phyloP scores from a whole-genome alignment of 2,797 vertebrate species.

The Eleutherodactylus coqui region DNA sequence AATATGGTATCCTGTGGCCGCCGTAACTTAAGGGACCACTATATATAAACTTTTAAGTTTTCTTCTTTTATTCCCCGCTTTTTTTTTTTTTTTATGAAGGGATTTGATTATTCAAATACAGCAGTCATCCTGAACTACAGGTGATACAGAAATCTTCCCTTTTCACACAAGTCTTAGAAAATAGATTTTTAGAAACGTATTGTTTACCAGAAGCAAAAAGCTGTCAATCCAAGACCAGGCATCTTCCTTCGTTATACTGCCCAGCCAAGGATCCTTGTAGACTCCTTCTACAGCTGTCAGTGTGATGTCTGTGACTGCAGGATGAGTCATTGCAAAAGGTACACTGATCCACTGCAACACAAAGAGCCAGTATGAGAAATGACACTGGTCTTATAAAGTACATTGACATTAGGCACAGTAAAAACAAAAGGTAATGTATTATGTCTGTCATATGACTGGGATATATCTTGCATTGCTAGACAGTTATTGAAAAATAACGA shows the following conservation, averaged over 20 bases:
- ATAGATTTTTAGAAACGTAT: background rate
- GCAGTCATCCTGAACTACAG: background rate
- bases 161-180: background rate
- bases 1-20: too few relatives aligned
- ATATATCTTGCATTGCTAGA: background rate
- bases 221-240: conserved; percentile 93
- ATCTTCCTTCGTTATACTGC: conserved; percentile 79
- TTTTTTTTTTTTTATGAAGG: too few relatives aligned
- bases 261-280: conserved; percentile 92
- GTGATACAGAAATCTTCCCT: background rate
- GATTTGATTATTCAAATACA: background rate
- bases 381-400: background rate
- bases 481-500: background rate
- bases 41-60: too few relatives aligned
- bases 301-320: conserved; percentile 90
- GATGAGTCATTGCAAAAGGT: conserved; percentile 90
- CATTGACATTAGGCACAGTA: background rate
- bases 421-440: background rate
- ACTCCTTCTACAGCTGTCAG: conserved; percentile 85
- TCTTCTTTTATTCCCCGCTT: too few relatives aligned
- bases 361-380: conserved; percentile 60
- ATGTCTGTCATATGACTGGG: background rate
- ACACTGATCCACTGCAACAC: conserved; percentile 92
- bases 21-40: too few relatives aligned
- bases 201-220: conserved; percentile 90